Evolutionary conservation across 2,797 vertebrate species (phyloP).

Genomic region (Peromyscus melanophrys): DNA sequence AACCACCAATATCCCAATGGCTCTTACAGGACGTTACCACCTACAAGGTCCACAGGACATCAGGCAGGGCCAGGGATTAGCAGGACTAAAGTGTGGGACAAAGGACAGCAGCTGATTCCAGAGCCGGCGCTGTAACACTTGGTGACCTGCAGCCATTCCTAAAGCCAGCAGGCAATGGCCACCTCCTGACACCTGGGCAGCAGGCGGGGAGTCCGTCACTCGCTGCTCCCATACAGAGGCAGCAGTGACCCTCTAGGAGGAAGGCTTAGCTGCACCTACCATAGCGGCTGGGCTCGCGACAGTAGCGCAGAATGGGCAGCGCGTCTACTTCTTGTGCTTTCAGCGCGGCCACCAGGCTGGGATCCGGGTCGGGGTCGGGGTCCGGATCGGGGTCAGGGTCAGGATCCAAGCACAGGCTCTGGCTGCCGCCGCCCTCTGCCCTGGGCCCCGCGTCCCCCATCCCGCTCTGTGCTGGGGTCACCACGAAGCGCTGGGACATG

Average conservation of each 20-base stretch:
- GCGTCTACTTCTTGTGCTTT: conserved; percentile 54
- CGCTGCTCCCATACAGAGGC: neutral
- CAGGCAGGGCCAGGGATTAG: neutral
- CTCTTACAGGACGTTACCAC: neutral
- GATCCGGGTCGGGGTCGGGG: neutral
- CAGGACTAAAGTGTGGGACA: neutral
- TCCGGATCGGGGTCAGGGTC: neutral
- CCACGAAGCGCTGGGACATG: conserved; percentile 83
- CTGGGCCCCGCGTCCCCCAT: neutral
- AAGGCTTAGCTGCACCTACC: conserved; percentile 68
- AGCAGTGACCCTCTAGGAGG: neutral
- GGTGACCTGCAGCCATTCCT: neutral
- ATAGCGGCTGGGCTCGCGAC: conserved; percentile 81
- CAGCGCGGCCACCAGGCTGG: neutral
- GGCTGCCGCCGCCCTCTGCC: neutral
- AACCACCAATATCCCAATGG: fast-evolving
- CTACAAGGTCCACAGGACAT: neutral
- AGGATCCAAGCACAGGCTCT: neutral
- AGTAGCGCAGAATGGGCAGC: conserved; percentile 83
- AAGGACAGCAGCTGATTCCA: neutral
- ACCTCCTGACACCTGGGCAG: neutral
- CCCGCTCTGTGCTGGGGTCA: conserved; percentile 73
- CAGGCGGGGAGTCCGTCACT: neutral
- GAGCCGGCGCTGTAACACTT: neutral
- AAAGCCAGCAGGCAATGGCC: neutral